Base-by-base conservation (phyloP, 2,888 invertebrate species). In the Rotaria magnacalcarata region DNA sequence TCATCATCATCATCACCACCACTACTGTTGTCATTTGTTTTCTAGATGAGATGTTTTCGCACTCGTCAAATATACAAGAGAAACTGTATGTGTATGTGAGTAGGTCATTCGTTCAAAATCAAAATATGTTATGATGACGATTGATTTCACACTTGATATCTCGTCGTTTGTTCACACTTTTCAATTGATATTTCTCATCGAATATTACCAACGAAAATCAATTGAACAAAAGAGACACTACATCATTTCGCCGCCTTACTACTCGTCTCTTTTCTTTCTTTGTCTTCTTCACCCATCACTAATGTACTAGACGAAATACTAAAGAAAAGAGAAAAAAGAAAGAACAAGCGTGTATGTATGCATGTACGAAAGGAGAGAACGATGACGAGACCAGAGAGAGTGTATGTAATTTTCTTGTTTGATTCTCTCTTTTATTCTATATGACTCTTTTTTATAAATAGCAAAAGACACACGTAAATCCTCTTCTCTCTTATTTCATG, bases 381-480 rank as follows among this genome's bases (percentile, higher is more conserved):
- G 67, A 67, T 67, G 67, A 34, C 67, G 34, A 27, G 67, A 67
- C 7, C 19, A 16, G 67, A 67, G 67, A 67, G 60, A 11, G 16
- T n/a, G 60, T 27, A 67, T 67, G 34, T 41, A 67, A 67, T 67
- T 67, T 67, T 67, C 67, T 67, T 67, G 67, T 67, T 67, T 34
- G 67, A 67, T 67, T 67, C 67, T 34, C 34, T 54, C 54, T 54
- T 67, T 67, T 67, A 34, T 67, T 67, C 14, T 34, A 19, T 67
- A 41, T 34, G 67, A 67, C 34, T 67, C 14, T 67, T 67, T 41
- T 67, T 67, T 67, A 67, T 67, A 67, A 67, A 67, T 67, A 67
- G 67, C 67, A 67, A 67, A 67, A 34, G 34, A 67, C 67, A 67
- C 34, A 67, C 34, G 67, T 67, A 67, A 67, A 67, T 67, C 67